Evolutionary conservation across 2,888 invertebrate species (phyloP).

Genomic region (Plagodis dolabraria): DNA sequence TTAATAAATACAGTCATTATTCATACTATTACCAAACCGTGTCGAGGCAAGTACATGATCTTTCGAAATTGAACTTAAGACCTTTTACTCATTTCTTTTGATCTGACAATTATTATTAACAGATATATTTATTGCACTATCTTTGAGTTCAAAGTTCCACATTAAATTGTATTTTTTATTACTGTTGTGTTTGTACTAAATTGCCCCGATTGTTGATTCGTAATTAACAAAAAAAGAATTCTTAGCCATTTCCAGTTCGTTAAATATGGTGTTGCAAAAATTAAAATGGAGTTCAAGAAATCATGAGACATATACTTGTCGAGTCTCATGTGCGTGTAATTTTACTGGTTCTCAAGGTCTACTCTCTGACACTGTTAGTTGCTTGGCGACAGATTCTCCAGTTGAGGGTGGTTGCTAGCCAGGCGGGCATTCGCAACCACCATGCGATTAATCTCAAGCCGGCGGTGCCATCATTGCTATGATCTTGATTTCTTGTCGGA

Average conservation of each 20-base stretch:
- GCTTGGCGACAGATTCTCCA: too few relatives aligned
- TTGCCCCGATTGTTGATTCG: constrained; percentile 6
- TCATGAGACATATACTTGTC: too few relatives aligned
- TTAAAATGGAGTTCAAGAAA: neutral
- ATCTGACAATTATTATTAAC: too few relatives aligned
- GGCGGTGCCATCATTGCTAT: too few relatives aligned
- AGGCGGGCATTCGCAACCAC: too few relatives aligned
- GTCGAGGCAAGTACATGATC: constrained; percentile 27
- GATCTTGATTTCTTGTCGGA: too few relatives aligned
- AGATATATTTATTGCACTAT: constrained; percentile 5
- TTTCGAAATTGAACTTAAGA: constrained; percentile 18
- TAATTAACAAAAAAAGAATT: constrained; percentile 6
- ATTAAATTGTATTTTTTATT: constrained; percentile 14
- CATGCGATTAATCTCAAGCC: too few relatives aligned
- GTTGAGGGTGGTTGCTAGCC: too few relatives aligned
- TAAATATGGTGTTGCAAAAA: neutral
- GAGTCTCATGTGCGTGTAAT: too few relatives aligned
- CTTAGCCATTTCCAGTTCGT: neutral
- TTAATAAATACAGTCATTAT: neutral
- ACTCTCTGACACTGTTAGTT: too few relatives aligned
- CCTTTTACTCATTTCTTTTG: constrained; percentile 6
- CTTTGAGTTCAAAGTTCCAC: constrained; percentile 21
- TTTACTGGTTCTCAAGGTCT: too few relatives aligned
- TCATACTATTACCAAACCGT: constrained; percentile 10
- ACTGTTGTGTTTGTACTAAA: neutral